Conservation (phyloP, 2,113 vertebrate species). For the Nestor notabilis region DNA sequence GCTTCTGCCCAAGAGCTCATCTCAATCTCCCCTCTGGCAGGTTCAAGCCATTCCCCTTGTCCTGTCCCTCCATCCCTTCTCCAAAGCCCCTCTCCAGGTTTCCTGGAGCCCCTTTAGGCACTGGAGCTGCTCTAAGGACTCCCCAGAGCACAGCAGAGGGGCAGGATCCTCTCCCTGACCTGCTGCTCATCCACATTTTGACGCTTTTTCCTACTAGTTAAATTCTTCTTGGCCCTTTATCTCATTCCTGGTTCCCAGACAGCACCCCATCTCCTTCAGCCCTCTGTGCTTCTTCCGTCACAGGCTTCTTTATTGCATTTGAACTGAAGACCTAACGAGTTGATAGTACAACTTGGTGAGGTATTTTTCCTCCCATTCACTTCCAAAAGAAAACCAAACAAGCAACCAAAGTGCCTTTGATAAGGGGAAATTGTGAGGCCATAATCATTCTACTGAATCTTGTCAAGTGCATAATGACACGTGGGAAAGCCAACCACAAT, state of each 20-base stretch:
- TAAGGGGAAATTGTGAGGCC: constrained; percentile 40
- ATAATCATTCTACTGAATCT: constrained; percentile 12
- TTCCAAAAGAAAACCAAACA: neutral
- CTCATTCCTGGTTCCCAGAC: neutral
- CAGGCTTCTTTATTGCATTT: neutral
- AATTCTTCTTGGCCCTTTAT: neutral
- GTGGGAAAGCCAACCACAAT: constrained; percentile 2
- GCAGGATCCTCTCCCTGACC: too few species aligned
- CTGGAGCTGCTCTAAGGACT: too few species aligned
- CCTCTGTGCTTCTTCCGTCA: neutral
- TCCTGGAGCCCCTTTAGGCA: neutral
- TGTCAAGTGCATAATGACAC: constrained; percentile 1
- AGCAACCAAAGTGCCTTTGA: constrained; percentile 20
- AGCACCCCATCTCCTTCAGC: neutral
- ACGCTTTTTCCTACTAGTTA: neutral
- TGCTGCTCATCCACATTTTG: neutral
- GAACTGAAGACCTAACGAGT: neutral
- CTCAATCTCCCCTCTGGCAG: neutral
- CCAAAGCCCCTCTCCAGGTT: neutral
- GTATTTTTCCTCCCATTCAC: neutral
- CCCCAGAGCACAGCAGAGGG: too few species aligned
- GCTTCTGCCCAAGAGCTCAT: neutral
- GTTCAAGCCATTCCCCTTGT: neutral
- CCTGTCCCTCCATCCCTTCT: neutral
- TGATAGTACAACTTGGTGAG: neutral